Evolutionary conservation across 1,140 invertebrate species (phyloP).

Genomic region (Drosophila obscura): DNA sequence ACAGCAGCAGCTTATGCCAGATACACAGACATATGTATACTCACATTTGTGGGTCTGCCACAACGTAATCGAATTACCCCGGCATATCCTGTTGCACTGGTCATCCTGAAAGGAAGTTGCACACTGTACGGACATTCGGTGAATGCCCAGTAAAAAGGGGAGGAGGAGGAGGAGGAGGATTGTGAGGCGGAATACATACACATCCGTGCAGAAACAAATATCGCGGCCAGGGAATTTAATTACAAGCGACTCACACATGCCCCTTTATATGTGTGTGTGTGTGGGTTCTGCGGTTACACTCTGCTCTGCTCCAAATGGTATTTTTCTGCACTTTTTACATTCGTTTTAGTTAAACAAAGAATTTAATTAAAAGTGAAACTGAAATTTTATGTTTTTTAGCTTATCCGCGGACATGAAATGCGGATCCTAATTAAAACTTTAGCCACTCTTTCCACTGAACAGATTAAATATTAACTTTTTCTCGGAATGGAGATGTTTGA

Average conservation of each 20-base stretch:
- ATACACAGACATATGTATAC: not conserved
- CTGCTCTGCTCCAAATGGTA: slow-evolving; percentile 36
- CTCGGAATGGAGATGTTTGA: slow-evolving; percentile 6
- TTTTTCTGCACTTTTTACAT: slow-evolving; percentile 37
- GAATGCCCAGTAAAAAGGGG: not conserved
- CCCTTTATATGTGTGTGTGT: slow-evolving; percentile 18
- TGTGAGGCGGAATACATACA: slow-evolving; percentile 2
- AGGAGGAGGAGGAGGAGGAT: not conserved
- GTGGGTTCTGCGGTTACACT: slow-evolving; percentile 45
- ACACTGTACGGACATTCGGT: slow-evolving; percentile 35
- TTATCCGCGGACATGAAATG: slow-evolving; percentile 32
- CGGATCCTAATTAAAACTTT: slow-evolving; percentile 58
- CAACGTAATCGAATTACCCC: slow-evolving; percentile 72
- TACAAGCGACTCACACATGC: slow-evolving; percentile 54
- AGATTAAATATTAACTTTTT: slow-evolving; percentile 48
- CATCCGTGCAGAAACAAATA: slow-evolving; percentile 69
- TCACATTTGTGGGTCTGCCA: slow-evolving; percentile 21
- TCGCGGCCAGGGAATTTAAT: slow-evolving; percentile 79
- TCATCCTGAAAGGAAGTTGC: slow-evolving; percentile 48
- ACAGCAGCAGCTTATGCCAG: not conserved
- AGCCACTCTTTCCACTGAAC: slow-evolving; percentile 40
- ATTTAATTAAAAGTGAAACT: slow-evolving; percentile 64
- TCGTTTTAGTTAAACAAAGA: slow-evolving; percentile 56
- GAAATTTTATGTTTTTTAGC: slow-evolving; percentile 54
- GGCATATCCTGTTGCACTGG: slow-evolving; percentile 64